phyloP scores from a whole-genome alignment of 1,140 invertebrate species.

The Drosophila sp. region DNA sequence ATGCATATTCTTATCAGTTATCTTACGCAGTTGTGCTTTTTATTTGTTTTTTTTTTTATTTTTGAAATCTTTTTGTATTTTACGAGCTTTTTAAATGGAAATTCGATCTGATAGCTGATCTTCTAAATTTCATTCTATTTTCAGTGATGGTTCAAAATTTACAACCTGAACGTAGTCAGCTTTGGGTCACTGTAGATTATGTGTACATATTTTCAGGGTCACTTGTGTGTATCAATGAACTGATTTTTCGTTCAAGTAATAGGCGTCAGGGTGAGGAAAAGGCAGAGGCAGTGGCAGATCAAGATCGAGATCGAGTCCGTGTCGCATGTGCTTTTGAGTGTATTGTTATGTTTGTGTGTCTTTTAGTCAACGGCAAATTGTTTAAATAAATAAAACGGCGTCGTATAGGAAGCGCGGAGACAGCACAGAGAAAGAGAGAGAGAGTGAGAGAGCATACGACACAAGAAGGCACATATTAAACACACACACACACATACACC shows the following conservation, averaged over 20 bases:
- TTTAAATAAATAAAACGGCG: constrained; percentile 75
- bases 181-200: too few relatives aligned
- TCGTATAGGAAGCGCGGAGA: constrained; percentile 45
- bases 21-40: too few relatives aligned
- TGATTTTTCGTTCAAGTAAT: constrained; percentile 38
- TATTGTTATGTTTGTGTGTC: constrained; percentile 21
- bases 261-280: constrained; percentile 5
- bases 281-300: background rate
- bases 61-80: too few relatives aligned
- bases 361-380: constrained; percentile 68
- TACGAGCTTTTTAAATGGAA: too few relatives aligned
- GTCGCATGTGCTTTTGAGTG: constrained; percentile 4
- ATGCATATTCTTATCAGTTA: too few relatives aligned
- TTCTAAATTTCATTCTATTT: too few relatives aligned
- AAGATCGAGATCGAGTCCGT: constrained; percentile 11
- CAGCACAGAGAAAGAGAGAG: constrained; percentile 27
- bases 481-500: background rate
- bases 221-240: constrained; percentile 60
- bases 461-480: constrained; percentile 20
- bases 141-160: too few relatives aligned
- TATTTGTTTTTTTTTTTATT: too few relatives aligned
- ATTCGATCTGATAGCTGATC: too few relatives aligned
- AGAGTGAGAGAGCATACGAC: background rate
- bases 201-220: constrained; percentile 27
- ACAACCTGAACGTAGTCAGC: too few relatives aligned